Evolutionary conservation across 1,140 invertebrate genomes (phyloP), one percentile per base, ranked within the genome.

Genomic region (Sinella curviseta): DNA sequence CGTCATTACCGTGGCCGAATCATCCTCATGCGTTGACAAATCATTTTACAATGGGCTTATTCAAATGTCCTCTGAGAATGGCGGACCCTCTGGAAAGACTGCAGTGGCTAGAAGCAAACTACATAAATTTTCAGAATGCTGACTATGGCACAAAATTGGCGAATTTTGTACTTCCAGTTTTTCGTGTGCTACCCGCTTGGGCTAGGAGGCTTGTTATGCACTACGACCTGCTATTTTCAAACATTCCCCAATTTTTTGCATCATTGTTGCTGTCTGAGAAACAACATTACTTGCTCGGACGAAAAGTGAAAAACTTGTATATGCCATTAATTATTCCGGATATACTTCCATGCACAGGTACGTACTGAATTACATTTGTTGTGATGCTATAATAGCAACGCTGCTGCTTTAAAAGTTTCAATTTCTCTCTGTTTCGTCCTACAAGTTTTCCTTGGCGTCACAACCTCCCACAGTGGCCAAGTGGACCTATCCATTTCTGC

Each of bases 241-340:
- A 76, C 28, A 31, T 60, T 0, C 31, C 74, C 20, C 20, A 67
- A 24, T 35, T 60, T 31, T 79, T 79, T 34, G 78, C 78, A 12
- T 79, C 78, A 8, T 36, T 79, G 0, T n/a, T 79, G 1, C 75
- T 57, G 55, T 70, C 74, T 14, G 26, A 24, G 12, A 74, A 79
- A 76, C 75, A 65, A 8, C 78, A 76, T 34, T 76, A 76, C 39
- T 79, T 12, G 0, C 26, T 76, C n/a, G 78, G 74, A 55, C 36
- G 48, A 70, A 12, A 65, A 75, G 78, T 79, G 0, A 76, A 79
- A 67, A 79, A 76, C n/a, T 76, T 79, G 74, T 76, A 79, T 33
- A 26, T 79, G 0, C 78, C 78, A 24, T 57, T 79, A 8, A 26
- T 54, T 28, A 31, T 24, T 30, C 65, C 75, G 65, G 78, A 79